Percentiles rank a stretch among this genome's conserved stretches.
These are phyloP conservation scores for Nymphalis c-album DNA, from an alignment of 2,888 invertebrate genomes.

Conservation along the genomic window DNA sequence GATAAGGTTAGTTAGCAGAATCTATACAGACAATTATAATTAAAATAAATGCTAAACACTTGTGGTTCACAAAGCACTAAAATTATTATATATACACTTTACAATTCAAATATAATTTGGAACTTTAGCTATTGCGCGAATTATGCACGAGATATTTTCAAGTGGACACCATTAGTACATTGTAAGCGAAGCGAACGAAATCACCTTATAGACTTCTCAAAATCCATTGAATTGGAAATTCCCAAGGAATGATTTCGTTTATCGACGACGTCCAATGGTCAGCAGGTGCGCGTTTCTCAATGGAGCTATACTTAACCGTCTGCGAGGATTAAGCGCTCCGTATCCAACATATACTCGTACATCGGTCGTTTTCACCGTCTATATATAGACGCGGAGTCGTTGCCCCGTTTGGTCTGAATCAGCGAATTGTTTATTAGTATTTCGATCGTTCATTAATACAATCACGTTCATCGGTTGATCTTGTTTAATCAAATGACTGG, in stretches of 20 bases:
- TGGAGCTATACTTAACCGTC: conserved; percentile 18
- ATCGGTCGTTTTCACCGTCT: conserved; percentile 14
- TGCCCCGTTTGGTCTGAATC: conserved; percentile 20
- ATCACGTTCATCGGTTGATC: conserved; percentile 16
- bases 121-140: no score
- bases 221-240: neutral
- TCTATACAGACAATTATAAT: no score
- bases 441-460: conserved; percentile 9
- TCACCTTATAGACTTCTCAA: neutral
- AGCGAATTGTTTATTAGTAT: conserved; percentile 11
- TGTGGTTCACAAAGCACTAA: no score
- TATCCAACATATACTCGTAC: neutral
- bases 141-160: neutral
- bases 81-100: no score
- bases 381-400: conserved; percentile 28
- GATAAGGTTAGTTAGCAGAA: no score
- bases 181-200: neutral
- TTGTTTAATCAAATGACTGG: conserved; percentile 10
- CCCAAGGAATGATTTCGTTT: conserved; percentile 2
- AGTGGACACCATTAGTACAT: neutral
- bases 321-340: conserved; percentile 7
- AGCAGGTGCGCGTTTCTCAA: conserved; percentile 23
- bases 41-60: no score
- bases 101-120: no score
- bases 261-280: neutral